A percentile compares a stretch with the other conserved stretches of the same genome.
phyloP scores from a whole-genome alignment of 2,888 invertebrate species.

The Drosophila nr. perissopoda region DNA sequence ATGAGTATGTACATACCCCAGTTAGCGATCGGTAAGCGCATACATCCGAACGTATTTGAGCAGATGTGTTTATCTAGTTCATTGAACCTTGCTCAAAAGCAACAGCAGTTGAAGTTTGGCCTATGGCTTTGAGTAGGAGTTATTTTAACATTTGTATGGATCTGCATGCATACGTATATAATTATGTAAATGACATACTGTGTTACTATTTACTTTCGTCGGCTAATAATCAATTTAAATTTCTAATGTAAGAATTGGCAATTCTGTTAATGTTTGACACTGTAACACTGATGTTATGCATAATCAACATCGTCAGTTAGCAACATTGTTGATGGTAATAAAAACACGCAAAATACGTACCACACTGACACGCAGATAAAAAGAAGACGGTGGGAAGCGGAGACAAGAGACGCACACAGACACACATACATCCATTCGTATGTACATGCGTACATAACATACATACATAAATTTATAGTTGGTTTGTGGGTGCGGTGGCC shows the following conservation, averaged over 20 bases:
- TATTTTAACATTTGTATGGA: neutral
- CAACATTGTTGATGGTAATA: slow-evolving; percentile 47
- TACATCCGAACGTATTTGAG: slow-evolving; percentile 51
- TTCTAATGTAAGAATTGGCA: neutral
- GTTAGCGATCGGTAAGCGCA: slow-evolving; percentile 49
- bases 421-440: slow-evolving; percentile 1
- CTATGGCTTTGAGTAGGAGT: slow-evolving; percentile 2
- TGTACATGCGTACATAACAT: slow-evolving; percentile 13
- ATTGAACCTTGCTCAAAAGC: slow-evolving; percentile 47
- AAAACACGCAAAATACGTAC: slow-evolving; percentile 40
- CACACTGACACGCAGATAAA: slow-evolving; percentile 13
- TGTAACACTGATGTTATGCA: slow-evolving; percentile 1
- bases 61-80: slow-evolving; percentile 65
- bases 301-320: slow-evolving; percentile 10
- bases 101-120: slow-evolving; percentile 28
- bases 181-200: neutral
- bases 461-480: slow-evolving; percentile 13
- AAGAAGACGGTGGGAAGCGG: slow-evolving; percentile 13
- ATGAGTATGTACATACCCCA: slow-evolving; percentile 34
- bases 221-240: neutral
- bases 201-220: neutral
- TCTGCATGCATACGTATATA: neutral
- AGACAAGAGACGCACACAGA: slow-evolving; percentile 9
- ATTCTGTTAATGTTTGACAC: slow-evolving; percentile 1
- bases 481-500: slow-evolving; percentile 58